Evolutionary conservation across 2,888 invertebrate genomes (phyloP).

Genomic region (Drosophila rellima): DNA sequence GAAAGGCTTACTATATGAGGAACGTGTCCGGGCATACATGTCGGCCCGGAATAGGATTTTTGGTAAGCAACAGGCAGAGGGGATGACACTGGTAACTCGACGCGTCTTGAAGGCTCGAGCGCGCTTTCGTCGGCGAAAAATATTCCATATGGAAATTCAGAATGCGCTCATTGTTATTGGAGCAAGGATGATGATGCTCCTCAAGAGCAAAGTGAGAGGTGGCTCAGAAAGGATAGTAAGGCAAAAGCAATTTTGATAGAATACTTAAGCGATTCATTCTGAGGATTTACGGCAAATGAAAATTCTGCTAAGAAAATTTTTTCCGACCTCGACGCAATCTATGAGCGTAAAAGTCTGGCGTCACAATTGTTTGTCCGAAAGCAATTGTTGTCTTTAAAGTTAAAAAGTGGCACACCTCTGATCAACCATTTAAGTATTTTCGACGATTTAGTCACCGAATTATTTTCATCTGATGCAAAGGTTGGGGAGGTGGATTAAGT

Average conservation of each 20-base stretch:
- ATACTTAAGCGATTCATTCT: neutral
- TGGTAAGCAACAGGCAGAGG: too few species aligned
- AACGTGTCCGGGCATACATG: too few species aligned
- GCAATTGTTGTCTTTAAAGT: neutral
- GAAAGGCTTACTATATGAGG: too few species aligned
- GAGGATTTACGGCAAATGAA: too few species aligned
- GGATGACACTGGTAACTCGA: too few species aligned
- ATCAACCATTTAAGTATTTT: neutral
- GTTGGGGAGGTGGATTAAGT: neutral
- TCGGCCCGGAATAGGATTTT: too few species aligned
- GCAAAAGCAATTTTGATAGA: neutral
- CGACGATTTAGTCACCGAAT: neutral
- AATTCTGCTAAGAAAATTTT: too few species aligned
- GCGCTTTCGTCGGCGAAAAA: neutral
- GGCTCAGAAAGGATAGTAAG: neutral
- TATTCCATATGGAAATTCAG: too few species aligned
- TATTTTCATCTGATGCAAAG: constrained; percentile 1
- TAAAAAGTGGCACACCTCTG: neutral
- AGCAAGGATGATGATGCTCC: neutral
- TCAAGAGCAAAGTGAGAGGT: neutral
- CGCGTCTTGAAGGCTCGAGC: too few species aligned
- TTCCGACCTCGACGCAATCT: neutral
- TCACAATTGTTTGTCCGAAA: neutral
- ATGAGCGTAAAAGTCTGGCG: constrained; percentile 1
- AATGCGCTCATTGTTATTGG: neutral